phyloP scores from a whole-genome alignment of 2,888 invertebrate genomes.

The Epiblema foenella region DNA sequence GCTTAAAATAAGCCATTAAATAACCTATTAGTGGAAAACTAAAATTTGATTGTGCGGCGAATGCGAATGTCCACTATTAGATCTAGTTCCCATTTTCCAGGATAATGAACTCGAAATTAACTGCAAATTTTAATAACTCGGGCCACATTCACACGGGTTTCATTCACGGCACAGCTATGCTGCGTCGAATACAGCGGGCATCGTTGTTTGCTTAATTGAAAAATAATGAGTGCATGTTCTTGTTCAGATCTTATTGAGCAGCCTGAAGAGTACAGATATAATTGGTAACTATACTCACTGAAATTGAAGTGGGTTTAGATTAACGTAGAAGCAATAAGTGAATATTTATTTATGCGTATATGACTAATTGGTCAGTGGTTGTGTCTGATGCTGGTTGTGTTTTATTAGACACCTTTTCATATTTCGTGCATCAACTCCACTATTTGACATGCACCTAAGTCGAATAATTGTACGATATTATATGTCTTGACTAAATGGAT shows the following conservation, averaged over 20 bases:
- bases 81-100: conserved; percentile 39
- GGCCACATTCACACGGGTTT: conserved; percentile 18
- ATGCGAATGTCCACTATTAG: conserved; percentile 32
- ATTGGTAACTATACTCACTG: too few species aligned
- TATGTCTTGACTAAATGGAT: too few species aligned
- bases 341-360: too few species aligned
- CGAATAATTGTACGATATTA: too few species aligned
- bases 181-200: background rate
- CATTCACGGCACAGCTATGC: background rate
- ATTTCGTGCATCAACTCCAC: too few species aligned
- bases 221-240: background rate
- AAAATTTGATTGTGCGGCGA: conserved; percentile 24
- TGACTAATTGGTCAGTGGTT: too few species aligned
- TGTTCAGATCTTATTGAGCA: too few species aligned
- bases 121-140: conserved; percentile 42
- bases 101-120: conserved; percentile 42
- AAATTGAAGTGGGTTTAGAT: background rate
- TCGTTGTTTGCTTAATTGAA: conserved; percentile 17
- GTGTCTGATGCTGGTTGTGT: too few species aligned
- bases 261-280: too few species aligned
- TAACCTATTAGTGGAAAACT: conserved; percentile 11
- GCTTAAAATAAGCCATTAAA: conserved; percentile 15
- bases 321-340: too few species aligned
- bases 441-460: too few species aligned
- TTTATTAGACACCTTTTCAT: too few species aligned